Percentiles rank a stretch among this genome's conserved stretches.
These are phyloP conservation scores for Pygocentrus nattereri DNA, from an alignment of 2,797 vertebrate species.

Conservation along the genomic window DNA sequence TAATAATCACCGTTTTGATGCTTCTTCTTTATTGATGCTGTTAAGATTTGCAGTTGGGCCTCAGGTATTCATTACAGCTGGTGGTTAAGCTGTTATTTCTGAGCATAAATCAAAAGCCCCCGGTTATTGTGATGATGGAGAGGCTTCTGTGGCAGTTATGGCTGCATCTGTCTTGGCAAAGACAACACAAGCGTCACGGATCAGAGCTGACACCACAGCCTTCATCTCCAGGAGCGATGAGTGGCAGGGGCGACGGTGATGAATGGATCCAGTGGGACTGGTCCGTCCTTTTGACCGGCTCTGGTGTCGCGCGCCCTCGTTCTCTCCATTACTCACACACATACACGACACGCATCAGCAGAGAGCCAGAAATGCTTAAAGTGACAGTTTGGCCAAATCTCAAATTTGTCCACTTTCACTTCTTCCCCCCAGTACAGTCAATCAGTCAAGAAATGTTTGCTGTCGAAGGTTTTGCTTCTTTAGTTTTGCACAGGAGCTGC, in stretches of 20 bases:
- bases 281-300: constrained; percentile 72
- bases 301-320: constrained; percentile 58
- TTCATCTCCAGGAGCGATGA: constrained; percentile 72
- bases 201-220: constrained; percentile 73
- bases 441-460: too few relatives aligned
- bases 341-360: constrained; percentile 1
- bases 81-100: constrained; percentile 14
- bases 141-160: not conserved
- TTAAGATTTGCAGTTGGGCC: not conserved
- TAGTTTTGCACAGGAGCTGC: too few relatives aligned
- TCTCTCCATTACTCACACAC: constrained; percentile 32
- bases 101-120: not conserved
- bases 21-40: too few relatives aligned
- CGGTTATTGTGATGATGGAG: not conserved
- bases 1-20: not conserved
- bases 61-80: not conserved
- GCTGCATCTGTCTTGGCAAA: not conserved
- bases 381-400: not conserved
- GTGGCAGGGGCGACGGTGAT: constrained; percentile 72
- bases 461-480: too few relatives aligned
- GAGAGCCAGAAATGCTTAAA: not conserved
- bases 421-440: too few relatives aligned
- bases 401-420: not conserved
- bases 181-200: constrained; percentile 67
- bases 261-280: constrained; percentile 72